These are phyloP conservation scores for Epinotia bilunana DNA, from an alignment of 2,888 invertebrate genomes.

Conservation along the genomic window DNA sequence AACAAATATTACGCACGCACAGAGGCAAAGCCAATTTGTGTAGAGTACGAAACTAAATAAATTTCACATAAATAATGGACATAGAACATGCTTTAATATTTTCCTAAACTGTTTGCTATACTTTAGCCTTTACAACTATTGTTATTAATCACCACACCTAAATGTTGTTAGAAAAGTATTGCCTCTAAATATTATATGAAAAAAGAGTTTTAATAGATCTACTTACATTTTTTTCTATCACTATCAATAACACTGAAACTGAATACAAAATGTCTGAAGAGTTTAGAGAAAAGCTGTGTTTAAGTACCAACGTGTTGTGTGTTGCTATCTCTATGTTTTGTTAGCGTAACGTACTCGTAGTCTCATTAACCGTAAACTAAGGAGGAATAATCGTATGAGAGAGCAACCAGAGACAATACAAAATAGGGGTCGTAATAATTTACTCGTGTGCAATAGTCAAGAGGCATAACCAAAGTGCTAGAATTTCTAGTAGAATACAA, in stretches of 20 bases:
- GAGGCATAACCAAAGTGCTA: conserved; percentile 77
- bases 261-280: conserved; percentile 60
- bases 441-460: conserved; percentile 71
- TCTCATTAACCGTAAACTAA: conserved; percentile 51
- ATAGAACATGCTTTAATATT: conserved; percentile 66
- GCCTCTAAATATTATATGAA: conserved; percentile 80
- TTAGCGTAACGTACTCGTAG: conserved; percentile 20
- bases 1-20: conserved; percentile 71
- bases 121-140: conserved; percentile 73
- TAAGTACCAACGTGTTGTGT: conserved; percentile 44
- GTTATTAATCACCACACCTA: conserved; percentile 80
- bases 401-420: conserved; percentile 71
- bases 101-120: conserved; percentile 60
- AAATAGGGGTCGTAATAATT: conserved; percentile 56
- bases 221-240: conserved; percentile 70
- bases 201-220: conserved; percentile 76
- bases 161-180: conserved; percentile 82
- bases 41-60: conserved; percentile 70
- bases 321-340: conserved; percentile 30
- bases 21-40: conserved; percentile 67
- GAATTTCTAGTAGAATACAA: conserved; percentile 75
- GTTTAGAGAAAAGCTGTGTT: conserved; percentile 42
- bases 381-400: conserved; percentile 68
- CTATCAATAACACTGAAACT: conserved; percentile 69
- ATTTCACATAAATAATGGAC: conserved; percentile 64